These are phyloP conservation scores for Pelobates fuscus DNA, from an alignment of 2,113 vertebrate species.

Conservation along the genomic window DNA sequence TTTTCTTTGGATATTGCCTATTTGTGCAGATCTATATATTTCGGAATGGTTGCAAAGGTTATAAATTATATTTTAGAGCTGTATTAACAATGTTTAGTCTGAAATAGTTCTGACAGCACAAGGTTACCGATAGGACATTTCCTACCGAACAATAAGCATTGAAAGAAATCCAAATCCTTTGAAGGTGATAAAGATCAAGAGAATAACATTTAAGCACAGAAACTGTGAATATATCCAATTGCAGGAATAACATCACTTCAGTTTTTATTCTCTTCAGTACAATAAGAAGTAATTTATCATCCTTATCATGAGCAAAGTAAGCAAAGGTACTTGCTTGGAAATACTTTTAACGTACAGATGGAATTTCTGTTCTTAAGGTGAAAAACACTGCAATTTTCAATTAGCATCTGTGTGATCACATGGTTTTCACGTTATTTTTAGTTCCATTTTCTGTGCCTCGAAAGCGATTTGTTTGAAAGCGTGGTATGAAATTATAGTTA, in stretches of 20 bases:
- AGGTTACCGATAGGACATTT: conserved; percentile 45
- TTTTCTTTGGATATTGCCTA: too few relatives aligned
- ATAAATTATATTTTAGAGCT: neutral
- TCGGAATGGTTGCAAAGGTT: neutral
- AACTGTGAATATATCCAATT: conserved; percentile 29
- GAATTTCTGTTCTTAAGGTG: conserved; percentile 50
- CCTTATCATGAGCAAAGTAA: conserved; percentile 51
- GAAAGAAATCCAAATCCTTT: conserved; percentile 35
- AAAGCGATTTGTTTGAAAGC: conserved; percentile 4
- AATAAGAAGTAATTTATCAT: conserved; percentile 51
- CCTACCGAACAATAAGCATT: conserved; percentile 21
- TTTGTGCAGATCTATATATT: neutral
- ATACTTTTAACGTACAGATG: conserved; percentile 26
- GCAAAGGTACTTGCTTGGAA: conserved; percentile 41
- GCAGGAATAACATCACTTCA: conserved; percentile 31
- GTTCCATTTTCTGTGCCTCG: conserved; percentile 5
- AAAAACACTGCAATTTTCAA: conserved; percentile 45
- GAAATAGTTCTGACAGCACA: conserved; percentile 31
- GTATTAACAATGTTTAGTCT: conserved; percentile 19
- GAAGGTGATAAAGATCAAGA: conserved; percentile 42
- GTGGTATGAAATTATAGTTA: conserved; percentile 1
- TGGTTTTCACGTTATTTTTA: conserved; percentile 40
- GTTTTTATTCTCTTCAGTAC: conserved; percentile 46
- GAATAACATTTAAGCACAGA: conserved; percentile 47
- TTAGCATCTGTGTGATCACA: conserved; percentile 31